These are phyloP conservation scores for Uropetala carovei DNA, from an alignment of 2,888 invertebrate species.

Conservation along the genomic window DNA sequence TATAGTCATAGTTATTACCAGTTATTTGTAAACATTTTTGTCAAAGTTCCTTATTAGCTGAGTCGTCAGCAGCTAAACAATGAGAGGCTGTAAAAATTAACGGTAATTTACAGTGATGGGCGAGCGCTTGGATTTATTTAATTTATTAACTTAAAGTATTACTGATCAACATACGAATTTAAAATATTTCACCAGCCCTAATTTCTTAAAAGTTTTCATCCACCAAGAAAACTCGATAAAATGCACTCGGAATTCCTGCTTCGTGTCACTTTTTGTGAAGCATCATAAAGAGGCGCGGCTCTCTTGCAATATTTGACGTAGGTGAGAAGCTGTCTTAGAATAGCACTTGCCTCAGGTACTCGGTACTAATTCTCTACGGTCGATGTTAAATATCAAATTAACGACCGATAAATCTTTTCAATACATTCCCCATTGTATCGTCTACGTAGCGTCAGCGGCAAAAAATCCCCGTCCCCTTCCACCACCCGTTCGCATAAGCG, in stretches of 20 bases:
- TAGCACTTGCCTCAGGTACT: neutral
- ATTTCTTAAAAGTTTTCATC: neutral
- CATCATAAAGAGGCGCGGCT: neutral
- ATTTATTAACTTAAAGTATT: too few species aligned
- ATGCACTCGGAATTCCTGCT: neutral
- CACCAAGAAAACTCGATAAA: neutral
- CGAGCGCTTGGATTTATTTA: too few species aligned
- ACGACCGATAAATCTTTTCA: constrained; percentile 37
- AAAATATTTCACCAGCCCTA: too few species aligned
- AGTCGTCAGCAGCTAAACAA: too few species aligned
- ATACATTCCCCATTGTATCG: constrained; percentile 38
- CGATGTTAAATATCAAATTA: constrained; percentile 54
- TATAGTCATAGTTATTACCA: too few species aligned
- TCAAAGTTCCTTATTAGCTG: too few species aligned
- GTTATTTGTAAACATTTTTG: too few species aligned
- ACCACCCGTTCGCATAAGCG: neutral
- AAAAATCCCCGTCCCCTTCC: neutral
- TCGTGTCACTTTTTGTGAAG: neutral
- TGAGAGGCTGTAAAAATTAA: too few species aligned
- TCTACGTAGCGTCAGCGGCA: constrained; percentile 12
- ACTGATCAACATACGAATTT: too few species aligned
- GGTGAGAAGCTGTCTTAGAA: neutral
- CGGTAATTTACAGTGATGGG: too few species aligned
- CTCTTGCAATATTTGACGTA: neutral
- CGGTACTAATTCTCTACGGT: constrained; percentile 1